A percentile compares a stretch with the other conserved stretches of the same genome.
Conservation (phyloP, 2,888 invertebrate species). For the Sarcophaga variegata region DNA sequence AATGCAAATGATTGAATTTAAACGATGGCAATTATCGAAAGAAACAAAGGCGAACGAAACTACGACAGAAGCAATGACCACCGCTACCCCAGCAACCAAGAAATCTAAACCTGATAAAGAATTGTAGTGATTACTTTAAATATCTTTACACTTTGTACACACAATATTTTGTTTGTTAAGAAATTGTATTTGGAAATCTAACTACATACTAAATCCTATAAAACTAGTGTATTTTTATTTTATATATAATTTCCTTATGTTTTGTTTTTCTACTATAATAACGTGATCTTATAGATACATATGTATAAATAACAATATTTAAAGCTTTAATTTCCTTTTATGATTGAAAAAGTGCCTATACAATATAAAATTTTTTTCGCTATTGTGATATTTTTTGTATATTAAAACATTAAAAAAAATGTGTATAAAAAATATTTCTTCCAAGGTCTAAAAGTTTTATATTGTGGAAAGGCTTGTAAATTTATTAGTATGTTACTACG, state of each 20-base stretch:
- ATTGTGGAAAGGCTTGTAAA: conserved; percentile 1
- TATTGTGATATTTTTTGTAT: not conserved
- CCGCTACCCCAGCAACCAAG: conserved; percentile 38
- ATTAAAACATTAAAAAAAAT: not conserved
- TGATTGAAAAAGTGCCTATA: conserved; percentile 11
- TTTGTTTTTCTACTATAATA: conserved; percentile 16
- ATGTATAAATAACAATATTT: conserved; percentile 22
- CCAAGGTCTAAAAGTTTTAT: not conserved
- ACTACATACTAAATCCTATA: not conserved
- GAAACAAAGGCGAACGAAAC: conserved; percentile 71
- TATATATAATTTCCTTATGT: conserved; percentile 20
- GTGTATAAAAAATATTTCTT: not conserved
- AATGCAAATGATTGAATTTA: conserved; percentile 82
- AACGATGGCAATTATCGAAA: conserved; percentile 78
- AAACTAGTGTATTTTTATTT: conserved; percentile 2
- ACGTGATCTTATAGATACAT: not conserved
- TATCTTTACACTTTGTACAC: not conserved
- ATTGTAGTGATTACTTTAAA: conserved; percentile 67
- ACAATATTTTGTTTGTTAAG: conserved; percentile 40
- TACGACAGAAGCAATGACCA: conserved; percentile 66
- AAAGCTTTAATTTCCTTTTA: conserved; percentile 8
- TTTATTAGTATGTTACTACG: too few species aligned
- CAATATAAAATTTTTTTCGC: conserved; percentile 24
- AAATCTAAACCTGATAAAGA: conserved; percentile 66
- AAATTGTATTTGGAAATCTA: conserved; percentile 25